phyloP scores from a whole-genome alignment of 2,113 vertebrate species.

The Pituophis catenifer region DNA sequence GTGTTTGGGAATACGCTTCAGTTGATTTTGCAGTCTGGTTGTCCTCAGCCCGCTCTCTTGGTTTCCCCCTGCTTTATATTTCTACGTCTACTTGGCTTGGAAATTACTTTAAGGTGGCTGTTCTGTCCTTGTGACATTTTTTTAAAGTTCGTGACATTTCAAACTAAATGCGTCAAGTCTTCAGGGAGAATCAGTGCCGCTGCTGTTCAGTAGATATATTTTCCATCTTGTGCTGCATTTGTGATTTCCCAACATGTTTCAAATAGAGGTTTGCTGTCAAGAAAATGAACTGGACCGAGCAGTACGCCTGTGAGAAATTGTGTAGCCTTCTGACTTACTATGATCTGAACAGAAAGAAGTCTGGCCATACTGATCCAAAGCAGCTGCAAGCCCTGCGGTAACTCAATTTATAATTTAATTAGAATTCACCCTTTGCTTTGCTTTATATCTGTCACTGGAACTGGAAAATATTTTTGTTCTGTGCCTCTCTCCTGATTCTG shows the following conservation, averaged over 20 bases:
- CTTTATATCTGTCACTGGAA: slow-evolving; percentile 16
- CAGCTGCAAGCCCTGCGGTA: slow-evolving; percentile 85
- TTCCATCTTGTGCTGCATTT: not conserved
- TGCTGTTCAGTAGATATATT: not conserved
- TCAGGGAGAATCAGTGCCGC: not conserved
- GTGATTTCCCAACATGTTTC: not conserved
- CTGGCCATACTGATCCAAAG: slow-evolving; percentile 64
- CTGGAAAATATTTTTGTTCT: accelerated
- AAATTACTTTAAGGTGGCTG: not conserved
- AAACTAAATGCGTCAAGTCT: not conserved
- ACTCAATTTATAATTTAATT: slow-evolving; percentile 16
- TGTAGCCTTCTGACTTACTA: slow-evolving; percentile 80
- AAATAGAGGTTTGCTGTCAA: slow-evolving; percentile 82
- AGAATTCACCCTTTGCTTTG: not conserved
- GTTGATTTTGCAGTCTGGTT: not conserved
- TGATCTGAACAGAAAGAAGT: slow-evolving; percentile 84
- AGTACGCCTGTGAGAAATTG: slow-evolving; percentile 90
- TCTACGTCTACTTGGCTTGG: not conserved
- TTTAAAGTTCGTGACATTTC: not conserved
- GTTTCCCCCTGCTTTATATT: not conserved
- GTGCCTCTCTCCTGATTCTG: not conserved
- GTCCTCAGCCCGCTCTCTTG: not conserved
- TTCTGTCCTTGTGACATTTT: not conserved
- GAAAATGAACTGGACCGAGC: slow-evolving; percentile 91
- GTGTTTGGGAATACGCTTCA: not conserved